Evolutionary conservation across 2,888 invertebrate genomes (phyloP).

Genomic region (Ferrisia virgata): DNA sequence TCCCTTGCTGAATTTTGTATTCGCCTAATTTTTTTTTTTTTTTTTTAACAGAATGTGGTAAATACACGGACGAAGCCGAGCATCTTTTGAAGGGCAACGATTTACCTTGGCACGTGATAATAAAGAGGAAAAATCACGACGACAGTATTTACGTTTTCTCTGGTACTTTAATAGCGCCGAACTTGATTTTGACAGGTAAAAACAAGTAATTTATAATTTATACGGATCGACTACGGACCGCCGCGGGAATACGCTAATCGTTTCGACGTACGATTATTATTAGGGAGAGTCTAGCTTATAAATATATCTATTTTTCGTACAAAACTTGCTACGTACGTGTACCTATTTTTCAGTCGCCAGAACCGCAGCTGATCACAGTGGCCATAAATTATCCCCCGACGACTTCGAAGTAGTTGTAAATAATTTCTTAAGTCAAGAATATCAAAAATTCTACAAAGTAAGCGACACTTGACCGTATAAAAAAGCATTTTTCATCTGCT

Average conservation of each 20-base stretch:
- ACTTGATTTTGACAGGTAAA: not conserved
- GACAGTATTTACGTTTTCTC: not conserved
- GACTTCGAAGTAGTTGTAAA: not conserved
- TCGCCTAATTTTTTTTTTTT: not conserved
- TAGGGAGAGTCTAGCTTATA: too few relatives aligned
- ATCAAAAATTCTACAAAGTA: slow-evolving; percentile 10
- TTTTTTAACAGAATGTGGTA: not conserved
- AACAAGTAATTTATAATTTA: not conserved
- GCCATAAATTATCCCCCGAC: not conserved
- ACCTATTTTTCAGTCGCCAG: slow-evolving; percentile 10
- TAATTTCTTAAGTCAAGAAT: not conserved
- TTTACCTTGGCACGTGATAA: slow-evolving; percentile 1
- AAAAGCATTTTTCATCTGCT: too few relatives aligned
- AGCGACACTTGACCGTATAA: not conserved
- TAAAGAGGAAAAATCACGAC: slow-evolving; percentile 20
- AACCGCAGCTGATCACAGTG: not conserved
- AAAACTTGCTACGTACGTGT: not conserved
- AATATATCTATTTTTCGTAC: not conserved
- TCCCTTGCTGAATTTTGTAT: too few relatives aligned
- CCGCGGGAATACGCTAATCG: not conserved
- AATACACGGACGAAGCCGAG: not conserved
- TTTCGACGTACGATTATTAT: not conserved
- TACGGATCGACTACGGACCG: not conserved
- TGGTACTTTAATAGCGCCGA: not conserved
- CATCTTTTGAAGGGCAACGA: slow-evolving; percentile 1